Conservation (phyloP, 2,888 invertebrate species). For the Thalpophila matura region DNA sequence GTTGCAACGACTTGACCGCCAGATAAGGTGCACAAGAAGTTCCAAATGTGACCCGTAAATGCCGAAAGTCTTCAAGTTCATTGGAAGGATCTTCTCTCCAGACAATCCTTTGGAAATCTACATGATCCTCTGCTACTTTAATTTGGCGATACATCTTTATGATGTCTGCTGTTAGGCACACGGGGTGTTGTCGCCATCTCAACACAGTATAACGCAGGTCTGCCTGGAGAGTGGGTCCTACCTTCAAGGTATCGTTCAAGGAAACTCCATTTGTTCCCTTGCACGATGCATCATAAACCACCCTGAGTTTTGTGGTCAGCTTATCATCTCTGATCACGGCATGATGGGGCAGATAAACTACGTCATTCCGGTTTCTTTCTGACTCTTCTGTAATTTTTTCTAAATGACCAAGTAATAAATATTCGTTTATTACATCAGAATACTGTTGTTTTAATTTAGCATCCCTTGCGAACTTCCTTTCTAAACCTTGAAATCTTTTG, state of each 20-base stretch:
- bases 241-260: background rate
- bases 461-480: background rate
- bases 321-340: background rate
- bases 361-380: background rate
- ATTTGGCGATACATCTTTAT: conserved; percentile 1
- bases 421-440: background rate
- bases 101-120: background rate
- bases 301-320: background rate
- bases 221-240: background rate
- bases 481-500: background rate
- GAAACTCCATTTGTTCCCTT: background rate
- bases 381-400: conserved; percentile 3
- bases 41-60: background rate
- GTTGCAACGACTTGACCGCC: background rate
- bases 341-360: background rate
- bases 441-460: background rate
- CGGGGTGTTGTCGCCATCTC: background rate
- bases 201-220: background rate
- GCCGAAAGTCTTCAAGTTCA: background rate
- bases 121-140: background rate
- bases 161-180: background rate
- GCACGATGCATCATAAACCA: background rate
- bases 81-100: background rate
- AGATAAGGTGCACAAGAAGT: background rate
- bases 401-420: conserved; percentile 3